Percentiles rank a stretch among this genome's conserved stretches.
phyloP scores from a whole-genome alignment of 2,888 invertebrate genomes.

The Meloe dianella region DNA sequence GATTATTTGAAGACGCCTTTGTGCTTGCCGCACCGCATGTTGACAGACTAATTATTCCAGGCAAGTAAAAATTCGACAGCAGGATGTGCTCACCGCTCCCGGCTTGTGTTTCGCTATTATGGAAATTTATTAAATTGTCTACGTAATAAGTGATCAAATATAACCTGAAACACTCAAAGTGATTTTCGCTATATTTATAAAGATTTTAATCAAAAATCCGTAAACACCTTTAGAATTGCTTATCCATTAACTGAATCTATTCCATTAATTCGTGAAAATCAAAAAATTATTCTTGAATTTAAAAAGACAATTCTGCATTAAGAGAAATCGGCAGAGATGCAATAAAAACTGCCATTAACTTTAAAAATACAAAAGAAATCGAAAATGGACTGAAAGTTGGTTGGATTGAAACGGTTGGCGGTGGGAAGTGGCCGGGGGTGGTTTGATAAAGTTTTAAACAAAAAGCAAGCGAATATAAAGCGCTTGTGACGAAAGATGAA shows the following conservation, averaged over 20 bases:
- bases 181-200: no score
- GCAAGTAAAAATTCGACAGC: slow-evolving; percentile 44
- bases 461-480: slow-evolving; percentile 40
- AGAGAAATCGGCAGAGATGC: slow-evolving; percentile 9
- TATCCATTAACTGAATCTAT: slow-evolving; percentile 12
- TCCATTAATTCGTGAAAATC: slow-evolving; percentile 32
- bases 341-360: slow-evolving; percentile 31
- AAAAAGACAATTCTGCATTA: slow-evolving; percentile 17
- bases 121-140: slow-evolving; percentile 34
- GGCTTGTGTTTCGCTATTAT: slow-evolving; percentile 30
- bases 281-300: slow-evolving; percentile 31
- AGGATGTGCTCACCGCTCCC: slow-evolving; percentile 31
- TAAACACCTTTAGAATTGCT: no score
- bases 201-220: no score
- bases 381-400: slow-evolving; percentile 9
- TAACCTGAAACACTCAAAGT: no score
- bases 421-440: slow-evolving; percentile 23
- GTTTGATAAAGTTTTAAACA: slow-evolving; percentile 36
- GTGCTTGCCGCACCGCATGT: slow-evolving; percentile 42
- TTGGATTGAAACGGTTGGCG: neutral
- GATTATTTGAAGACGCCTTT: slow-evolving; percentile 47
- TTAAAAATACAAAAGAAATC: slow-evolving; percentile 31
- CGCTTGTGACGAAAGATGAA: slow-evolving; percentile 46
- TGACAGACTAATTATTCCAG: slow-evolving; percentile 46
- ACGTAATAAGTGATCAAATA: neutral